Conservation (phyloP, 92 coral and sea anemone genomes). For the Epizoanthus ramosus region DNA sequence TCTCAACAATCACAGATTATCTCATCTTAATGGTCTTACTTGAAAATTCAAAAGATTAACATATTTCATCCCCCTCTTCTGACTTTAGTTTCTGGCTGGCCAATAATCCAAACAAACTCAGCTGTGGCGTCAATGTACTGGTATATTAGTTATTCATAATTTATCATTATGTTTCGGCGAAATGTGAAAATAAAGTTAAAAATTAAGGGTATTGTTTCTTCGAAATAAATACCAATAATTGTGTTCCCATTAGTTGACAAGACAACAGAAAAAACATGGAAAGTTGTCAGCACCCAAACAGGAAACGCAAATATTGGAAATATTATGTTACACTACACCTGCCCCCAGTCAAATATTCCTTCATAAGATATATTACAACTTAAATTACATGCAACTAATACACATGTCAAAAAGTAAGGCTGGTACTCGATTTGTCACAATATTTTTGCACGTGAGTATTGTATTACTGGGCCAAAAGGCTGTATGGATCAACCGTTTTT, state of each 20-base stretch:
- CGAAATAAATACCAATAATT: neutral
- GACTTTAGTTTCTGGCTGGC: too few relatives aligned
- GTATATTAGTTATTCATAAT: too few relatives aligned
- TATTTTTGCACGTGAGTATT: neutral
- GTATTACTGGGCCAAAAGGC: neutral
- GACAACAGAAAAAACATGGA: slow-evolving; percentile 20
- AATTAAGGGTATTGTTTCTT: neutral
- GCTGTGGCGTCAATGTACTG: too few relatives aligned
- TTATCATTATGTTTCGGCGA: too few relatives aligned
- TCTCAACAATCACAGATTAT: too few relatives aligned
- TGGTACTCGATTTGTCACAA: neutral
- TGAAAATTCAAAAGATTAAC: too few relatives aligned
- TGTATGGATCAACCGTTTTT: neutral
- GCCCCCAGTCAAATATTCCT: neutral
- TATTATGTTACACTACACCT: slow-evolving; percentile 27
- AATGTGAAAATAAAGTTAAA: too few relatives aligned
- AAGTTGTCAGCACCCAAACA: slow-evolving; percentile 1
- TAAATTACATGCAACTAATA: slow-evolving; percentile 4
- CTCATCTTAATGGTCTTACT: too few relatives aligned
- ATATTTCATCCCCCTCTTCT: too few relatives aligned
- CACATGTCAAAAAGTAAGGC: neutral
- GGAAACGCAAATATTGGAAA: slow-evolving; percentile 14
- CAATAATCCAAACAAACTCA: too few relatives aligned
- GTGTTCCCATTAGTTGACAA: slow-evolving; percentile 6
- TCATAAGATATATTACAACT: slow-evolving; percentile 3